These are phyloP conservation scores for Lamellibrachia satsuma DNA, from an alignment of 2,888 invertebrate species.

Conservation along the genomic window DNA sequence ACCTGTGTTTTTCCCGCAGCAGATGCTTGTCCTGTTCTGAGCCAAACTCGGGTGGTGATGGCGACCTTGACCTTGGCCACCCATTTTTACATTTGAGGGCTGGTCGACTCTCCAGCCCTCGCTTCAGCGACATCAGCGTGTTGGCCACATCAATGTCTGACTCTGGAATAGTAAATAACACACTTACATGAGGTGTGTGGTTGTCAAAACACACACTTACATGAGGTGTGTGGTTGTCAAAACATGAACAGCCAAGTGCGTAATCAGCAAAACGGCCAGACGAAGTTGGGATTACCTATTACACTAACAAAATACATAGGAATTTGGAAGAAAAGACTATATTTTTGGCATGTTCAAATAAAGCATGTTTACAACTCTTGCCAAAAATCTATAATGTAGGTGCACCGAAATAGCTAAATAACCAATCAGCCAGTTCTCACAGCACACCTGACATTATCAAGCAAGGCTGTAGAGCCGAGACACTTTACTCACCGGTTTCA, in stretches of 20 bases:
- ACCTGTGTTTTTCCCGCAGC: slow-evolving; percentile 36
- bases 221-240: neutral
- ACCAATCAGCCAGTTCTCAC: neutral
- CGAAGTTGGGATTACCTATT: too few relatives aligned
- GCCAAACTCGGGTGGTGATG: slow-evolving; percentile 47
- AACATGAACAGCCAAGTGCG: neutral
- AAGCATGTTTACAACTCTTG: too few relatives aligned
- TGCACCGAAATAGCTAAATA: neutral
- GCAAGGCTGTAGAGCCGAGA: neutral
- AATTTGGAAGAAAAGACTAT: too few relatives aligned
- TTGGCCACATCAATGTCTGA: slow-evolving; percentile 64
- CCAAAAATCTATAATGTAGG: too few relatives aligned
- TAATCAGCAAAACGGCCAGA: too few relatives aligned
- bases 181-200: neutral
- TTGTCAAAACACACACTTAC: neutral
- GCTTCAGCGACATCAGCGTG: slow-evolving; percentile 61
- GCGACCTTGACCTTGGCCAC: slow-evolving; percentile 40
- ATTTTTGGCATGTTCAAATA: too few relatives aligned
- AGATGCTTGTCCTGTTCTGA: slow-evolving; percentile 38
- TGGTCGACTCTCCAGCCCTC: slow-evolving; percentile 32
- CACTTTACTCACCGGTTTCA: slow-evolving; percentile 8
- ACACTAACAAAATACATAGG: too few relatives aligned
- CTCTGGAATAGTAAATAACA: slow-evolving; percentile 28
- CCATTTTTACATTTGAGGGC: slow-evolving; percentile 35
- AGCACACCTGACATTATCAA: neutral